Evolutionary conservation across 2,888 invertebrate species (phyloP).

Genomic region (Rhingia rostrata): DNA sequence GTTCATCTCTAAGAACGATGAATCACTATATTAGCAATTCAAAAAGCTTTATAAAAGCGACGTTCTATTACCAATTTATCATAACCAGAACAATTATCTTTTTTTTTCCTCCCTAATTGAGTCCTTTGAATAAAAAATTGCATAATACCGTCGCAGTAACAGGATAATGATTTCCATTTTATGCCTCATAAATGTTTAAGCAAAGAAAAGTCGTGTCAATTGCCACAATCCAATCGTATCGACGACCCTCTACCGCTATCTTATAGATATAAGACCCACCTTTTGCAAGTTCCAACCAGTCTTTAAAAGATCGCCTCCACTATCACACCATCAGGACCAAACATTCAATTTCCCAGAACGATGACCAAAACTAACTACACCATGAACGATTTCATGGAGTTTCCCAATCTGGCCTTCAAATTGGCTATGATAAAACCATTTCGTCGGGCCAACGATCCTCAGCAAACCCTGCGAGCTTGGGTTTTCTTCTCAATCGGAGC

Average conservation of each 20-base stretch:
- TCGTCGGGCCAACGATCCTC: constrained; percentile 10
- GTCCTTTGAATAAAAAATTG: background rate
- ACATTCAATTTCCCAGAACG: background rate
- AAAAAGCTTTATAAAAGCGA: too few relatives aligned
- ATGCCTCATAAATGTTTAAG: background rate
- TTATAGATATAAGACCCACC: background rate
- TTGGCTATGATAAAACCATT: constrained; percentile 75
- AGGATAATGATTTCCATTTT: background rate
- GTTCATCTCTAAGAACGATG: too few relatives aligned
- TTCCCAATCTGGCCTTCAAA: constrained; percentile 76
- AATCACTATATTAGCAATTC: too few relatives aligned
- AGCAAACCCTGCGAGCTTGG: constrained; percentile 14
- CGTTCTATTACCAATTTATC: too few relatives aligned
- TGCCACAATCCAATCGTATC: background rate
- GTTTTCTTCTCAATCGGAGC: constrained; percentile 70
- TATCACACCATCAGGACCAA: too few relatives aligned
- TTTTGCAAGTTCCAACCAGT: too few relatives aligned
- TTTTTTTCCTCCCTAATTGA: background rate
- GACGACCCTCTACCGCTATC: background rate
- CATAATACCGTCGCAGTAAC: background rate
- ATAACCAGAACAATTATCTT: too few relatives aligned
- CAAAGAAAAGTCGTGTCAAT: background rate
- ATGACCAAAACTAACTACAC: constrained; percentile 33
- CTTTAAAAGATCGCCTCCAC: too few relatives aligned
- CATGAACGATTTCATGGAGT: constrained; percentile 77